These are phyloP conservation scores for Rhyacichthys aspro DNA, from an alignment of 2,797 vertebrate genomes.

Conservation along the genomic window DNA sequence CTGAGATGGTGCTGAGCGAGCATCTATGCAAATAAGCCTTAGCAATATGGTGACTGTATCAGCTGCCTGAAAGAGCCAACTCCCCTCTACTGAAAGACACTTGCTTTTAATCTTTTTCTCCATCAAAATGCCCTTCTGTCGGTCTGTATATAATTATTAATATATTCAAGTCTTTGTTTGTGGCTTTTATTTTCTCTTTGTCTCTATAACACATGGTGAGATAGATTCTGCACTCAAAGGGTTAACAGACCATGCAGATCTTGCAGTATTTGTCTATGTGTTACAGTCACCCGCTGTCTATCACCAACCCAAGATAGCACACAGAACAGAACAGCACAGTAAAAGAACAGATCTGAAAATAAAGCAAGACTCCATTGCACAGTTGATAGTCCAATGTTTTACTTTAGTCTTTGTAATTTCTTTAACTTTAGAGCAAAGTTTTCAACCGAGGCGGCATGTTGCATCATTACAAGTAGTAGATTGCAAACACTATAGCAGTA, in stretches of 20 bases:
- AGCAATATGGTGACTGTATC: slow-evolving; percentile 59
- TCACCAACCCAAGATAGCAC: slow-evolving; percentile 1
- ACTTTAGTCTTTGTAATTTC: too few species aligned
- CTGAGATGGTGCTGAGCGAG: slow-evolving; percentile 70
- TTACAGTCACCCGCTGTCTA: slow-evolving; percentile 29
- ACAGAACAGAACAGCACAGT: slow-evolving; percentile 19
- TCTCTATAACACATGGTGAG: slow-evolving; percentile 41
- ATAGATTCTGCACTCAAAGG: slow-evolving; percentile 33
- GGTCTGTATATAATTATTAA: slow-evolving; percentile 39
- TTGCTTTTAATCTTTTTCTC: slow-evolving; percentile 37
- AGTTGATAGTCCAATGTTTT: too few species aligned
- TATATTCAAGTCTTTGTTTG: slow-evolving; percentile 30
- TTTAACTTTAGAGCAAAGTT: neutral
- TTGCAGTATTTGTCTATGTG: slow-evolving; percentile 37
- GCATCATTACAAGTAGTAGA: slow-evolving; percentile 2
- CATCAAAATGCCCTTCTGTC: slow-evolving; percentile 26
- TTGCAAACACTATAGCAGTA: slow-evolving; percentile 16
- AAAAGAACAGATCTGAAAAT: slow-evolving; percentile 17
- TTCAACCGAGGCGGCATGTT: slow-evolving; percentile 1
- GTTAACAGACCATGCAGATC: slow-evolving; percentile 39
- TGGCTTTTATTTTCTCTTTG: slow-evolving; percentile 17
- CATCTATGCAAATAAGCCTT: slow-evolving; percentile 68
- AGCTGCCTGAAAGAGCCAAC: slow-evolving; percentile 46
- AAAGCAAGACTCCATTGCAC: neutral
- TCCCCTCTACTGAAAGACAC: slow-evolving; percentile 48